Percentiles rank a stretch among this genome's conserved stretches.
Conservation (phyloP, 2,888 invertebrate species). For the Mimachlamys varia region DNA sequence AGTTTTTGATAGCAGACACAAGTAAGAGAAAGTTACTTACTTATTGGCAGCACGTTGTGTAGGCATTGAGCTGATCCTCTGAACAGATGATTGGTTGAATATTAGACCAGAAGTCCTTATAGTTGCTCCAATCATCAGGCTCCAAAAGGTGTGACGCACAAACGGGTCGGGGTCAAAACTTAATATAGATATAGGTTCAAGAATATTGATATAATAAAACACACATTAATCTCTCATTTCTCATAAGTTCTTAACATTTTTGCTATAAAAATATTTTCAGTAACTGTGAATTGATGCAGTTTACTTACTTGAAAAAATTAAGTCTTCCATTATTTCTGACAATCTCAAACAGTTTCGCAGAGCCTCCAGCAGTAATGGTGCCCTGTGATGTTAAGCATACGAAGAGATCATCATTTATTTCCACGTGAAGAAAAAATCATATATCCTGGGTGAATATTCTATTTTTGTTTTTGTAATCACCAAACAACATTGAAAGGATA, state of each 20-base stretch:
- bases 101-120: slow-evolving; percentile 56
- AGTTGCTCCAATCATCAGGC: slow-evolving; percentile 55
- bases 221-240: no score
- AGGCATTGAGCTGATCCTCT: slow-evolving; percentile 61
- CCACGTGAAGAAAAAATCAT: no score
- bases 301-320: slow-evolving; percentile 47
- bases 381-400: slow-evolving; percentile 34
- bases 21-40: slow-evolving; percentile 40
- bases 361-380: slow-evolving; percentile 45
- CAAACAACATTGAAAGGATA: no score
- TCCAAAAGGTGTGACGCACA: slow-evolving; percentile 66
- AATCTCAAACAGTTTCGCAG: slow-evolving; percentile 41
- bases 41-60: slow-evolving; percentile 56
- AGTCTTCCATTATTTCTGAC: slow-evolving; percentile 44
- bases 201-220: no score
- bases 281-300: not conserved
- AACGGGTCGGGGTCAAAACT: slow-evolving; percentile 64
- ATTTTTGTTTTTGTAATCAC: no score
- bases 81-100: slow-evolving; percentile 64
- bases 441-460: no score
- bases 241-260: no score
- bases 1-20: no score
- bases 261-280: no score
- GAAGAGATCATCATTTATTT: no score
- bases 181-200: not conserved